phyloP scores from a whole-genome alignment of 1,140 invertebrate genomes.

The Heliconius hewitsoni region DNA sequence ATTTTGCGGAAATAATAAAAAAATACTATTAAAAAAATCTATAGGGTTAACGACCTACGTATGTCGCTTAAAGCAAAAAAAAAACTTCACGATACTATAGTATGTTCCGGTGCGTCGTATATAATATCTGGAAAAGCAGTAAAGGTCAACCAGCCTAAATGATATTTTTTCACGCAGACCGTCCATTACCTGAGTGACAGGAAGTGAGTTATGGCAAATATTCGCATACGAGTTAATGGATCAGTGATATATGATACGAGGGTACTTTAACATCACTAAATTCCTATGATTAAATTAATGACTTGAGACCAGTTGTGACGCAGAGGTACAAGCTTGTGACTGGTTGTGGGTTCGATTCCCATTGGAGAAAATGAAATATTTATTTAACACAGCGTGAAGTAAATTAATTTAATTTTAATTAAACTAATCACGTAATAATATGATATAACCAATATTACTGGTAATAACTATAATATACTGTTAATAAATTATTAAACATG shows the following conservation, averaged over 20 bases:
- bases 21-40: not conserved
- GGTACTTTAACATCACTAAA: not conserved
- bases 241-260: not conserved
- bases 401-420: too few relatives aligned
- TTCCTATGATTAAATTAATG: not conserved
- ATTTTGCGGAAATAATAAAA: too few relatives aligned
- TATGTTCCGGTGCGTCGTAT: not conserved
- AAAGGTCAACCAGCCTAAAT: conserved; percentile 18
- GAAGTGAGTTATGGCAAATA: not conserved
- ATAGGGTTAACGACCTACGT: not conserved
- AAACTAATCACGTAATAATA: too few relatives aligned
- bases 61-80: not conserved
- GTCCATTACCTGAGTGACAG: not conserved
- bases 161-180: conserved; percentile 1
- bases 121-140: conserved; percentile 20
- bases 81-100: not conserved
- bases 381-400: too few relatives aligned
- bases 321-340: too few relatives aligned
- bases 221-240: not conserved
- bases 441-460: not conserved
- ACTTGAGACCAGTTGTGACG: too few relatives aligned
- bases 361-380: too few relatives aligned
- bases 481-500: not conserved
- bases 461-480: too few relatives aligned
- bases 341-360: too few relatives aligned